phyloP scores from a whole-genome alignment of 2,113 vertebrate genomes.

The Puntigrus tetrazona region DNA sequence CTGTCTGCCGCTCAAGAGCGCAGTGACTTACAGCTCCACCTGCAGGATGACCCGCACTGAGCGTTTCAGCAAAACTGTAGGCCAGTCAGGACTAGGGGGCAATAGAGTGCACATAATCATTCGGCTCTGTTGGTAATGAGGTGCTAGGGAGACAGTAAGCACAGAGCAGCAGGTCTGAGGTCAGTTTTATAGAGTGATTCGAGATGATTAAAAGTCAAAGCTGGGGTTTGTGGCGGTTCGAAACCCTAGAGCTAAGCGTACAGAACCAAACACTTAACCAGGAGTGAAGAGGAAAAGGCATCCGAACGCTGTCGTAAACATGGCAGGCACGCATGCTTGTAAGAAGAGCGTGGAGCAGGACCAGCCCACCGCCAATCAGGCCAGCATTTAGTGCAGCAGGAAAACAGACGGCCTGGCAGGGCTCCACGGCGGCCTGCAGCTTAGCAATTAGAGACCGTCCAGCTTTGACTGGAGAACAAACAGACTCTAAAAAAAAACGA shows the following conservation, averaged over 20 bases:
- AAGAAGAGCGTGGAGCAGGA: conserved; percentile 29
- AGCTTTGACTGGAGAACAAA: conserved; percentile 43
- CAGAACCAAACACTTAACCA: conserved; percentile 25
- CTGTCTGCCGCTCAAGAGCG: conserved; percentile 30
- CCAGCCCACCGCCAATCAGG: conserved; percentile 24
- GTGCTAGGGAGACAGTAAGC: conserved; percentile 15
- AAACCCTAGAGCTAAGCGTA: conserved; percentile 15
- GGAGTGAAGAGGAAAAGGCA: conserved; percentile 3
- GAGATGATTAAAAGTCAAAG: conserved; percentile 34
- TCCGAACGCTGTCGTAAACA: conserved; percentile 44
- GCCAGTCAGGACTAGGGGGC: conserved; percentile 24
- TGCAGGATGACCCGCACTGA: conserved; percentile 25
- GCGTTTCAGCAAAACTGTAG: conserved; percentile 5
- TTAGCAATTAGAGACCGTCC: conserved; percentile 49
- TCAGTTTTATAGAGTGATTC: conserved; percentile 44
- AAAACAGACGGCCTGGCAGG: conserved; percentile 52
- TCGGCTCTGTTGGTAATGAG: conserved; percentile 15
- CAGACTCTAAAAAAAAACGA: conserved; percentile 5
- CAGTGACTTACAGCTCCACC: conserved; percentile 38
- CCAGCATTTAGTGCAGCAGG: conserved; percentile 42
- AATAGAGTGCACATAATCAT: conserved; percentile 11
- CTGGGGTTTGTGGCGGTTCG: neutral
- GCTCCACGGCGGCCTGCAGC: conserved; percentile 48
- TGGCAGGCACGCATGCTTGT: conserved; percentile 32
- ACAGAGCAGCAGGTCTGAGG: conserved; percentile 28